Conservation (phyloP, 2,797 vertebrate species). For the Pangasius sanitwongsei region DNA sequence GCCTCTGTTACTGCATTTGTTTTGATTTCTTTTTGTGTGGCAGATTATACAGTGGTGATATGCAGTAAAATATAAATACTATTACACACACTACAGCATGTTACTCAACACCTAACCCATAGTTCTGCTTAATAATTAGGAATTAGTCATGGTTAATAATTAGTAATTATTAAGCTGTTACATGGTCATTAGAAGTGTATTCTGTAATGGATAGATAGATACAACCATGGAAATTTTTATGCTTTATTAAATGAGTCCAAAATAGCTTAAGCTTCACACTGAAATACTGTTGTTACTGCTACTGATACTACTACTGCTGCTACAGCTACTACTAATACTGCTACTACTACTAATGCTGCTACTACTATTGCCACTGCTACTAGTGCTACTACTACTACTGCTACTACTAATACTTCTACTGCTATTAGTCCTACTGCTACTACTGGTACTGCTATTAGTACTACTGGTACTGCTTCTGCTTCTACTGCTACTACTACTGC, state of each 20-base stretch:
- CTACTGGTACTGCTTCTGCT: not conserved
- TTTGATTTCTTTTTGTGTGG: not conserved
- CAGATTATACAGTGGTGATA: not conserved
- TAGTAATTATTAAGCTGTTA: not conserved
- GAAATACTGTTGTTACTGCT: not conserved
- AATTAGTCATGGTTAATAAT: not conserved
- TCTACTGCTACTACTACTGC: not conserved
- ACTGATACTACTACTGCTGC: not conserved
- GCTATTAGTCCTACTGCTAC: too few relatives aligned
- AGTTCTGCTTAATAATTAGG: conserved; percentile 8
- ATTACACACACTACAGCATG: not conserved
- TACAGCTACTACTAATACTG: not conserved
- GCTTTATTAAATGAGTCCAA: not conserved
- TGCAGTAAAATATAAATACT: not conserved
- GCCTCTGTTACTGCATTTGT: not conserved
- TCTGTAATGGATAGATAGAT: not conserved
- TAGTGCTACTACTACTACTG: not conserved
- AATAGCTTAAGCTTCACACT: not conserved
- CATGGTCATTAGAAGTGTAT: not conserved
- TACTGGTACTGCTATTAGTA: not conserved
- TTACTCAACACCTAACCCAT: too few relatives aligned
- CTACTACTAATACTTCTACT: not conserved
- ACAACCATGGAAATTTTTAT: not conserved
- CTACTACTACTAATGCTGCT: not conserved
- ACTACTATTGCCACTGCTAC: rapidly evolving